Conservation (phyloP, 2,113 vertebrate species). For the Pteronura brasiliensis region DNA sequence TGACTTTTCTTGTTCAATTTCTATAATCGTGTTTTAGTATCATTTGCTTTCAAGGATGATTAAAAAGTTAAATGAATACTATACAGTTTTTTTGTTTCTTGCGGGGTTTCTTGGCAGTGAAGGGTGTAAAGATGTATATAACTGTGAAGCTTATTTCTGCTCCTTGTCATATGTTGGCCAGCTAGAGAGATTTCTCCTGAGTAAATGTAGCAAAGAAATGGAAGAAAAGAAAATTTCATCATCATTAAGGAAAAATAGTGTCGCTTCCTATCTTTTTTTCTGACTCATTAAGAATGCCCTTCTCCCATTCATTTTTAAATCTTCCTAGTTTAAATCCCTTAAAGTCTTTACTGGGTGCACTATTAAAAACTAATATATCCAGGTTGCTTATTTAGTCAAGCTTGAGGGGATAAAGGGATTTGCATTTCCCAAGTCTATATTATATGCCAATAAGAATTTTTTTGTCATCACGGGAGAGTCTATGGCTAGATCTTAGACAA, state of each 20-base stretch:
- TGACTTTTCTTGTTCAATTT: neutral
- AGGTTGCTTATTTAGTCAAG: constrained; percentile 63
- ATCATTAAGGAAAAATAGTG: neutral
- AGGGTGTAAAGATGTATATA: neutral
- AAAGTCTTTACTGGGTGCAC: neutral
- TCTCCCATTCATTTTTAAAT: neutral
- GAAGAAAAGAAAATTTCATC: neutral
- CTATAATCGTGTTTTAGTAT: neutral
- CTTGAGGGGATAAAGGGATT: neutral
- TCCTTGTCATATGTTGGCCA: neutral
- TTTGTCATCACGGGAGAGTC: constrained; percentile 19
- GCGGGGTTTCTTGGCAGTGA: neutral
- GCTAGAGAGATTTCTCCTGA: neutral
- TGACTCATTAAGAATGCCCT: neutral
- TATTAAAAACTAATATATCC: constrained; percentile 40
- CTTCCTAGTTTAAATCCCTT: neutral
- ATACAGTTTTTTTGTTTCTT: neutral
- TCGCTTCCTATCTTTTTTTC: neutral
- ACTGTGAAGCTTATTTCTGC: neutral
- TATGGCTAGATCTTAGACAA: neutral
- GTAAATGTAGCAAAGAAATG: neutral
- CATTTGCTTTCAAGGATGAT: neutral
- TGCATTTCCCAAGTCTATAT: neutral
- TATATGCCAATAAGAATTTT: constrained; percentile 3
- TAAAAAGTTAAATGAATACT: neutral